phyloP scores from a whole-genome alignment of 2,888 invertebrate genomes.

The Gandaritis pyraliata region DNA sequence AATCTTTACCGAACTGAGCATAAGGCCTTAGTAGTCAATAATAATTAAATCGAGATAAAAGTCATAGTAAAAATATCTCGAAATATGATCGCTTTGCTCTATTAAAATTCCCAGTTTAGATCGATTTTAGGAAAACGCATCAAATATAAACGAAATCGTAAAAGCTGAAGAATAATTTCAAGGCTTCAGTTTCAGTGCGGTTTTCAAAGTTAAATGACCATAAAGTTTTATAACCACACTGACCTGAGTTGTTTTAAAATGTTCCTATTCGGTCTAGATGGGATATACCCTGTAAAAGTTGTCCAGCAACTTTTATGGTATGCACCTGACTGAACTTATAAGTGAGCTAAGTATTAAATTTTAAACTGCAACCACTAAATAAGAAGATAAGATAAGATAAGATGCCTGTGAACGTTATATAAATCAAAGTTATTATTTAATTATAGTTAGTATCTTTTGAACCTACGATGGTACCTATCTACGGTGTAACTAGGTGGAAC shows the following conservation, averaged over 20 bases:
- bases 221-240: slow-evolving; percentile 24
- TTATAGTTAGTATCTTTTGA: no score
- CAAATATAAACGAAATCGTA: slow-evolving; percentile 3
- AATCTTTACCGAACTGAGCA: no score
- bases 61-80: no score
- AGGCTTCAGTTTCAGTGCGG: slow-evolving; percentile 38
- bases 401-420: no score
- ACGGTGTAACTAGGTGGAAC: no score
- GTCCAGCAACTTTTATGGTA: neutral
- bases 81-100: no score
- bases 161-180: slow-evolving; percentile 48
- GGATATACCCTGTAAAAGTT: neutral
- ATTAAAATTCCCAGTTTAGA: neutral
- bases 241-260: slow-evolving; percentile 14
- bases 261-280: slow-evolving; percentile 8
- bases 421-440: no score
- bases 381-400: no score
- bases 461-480: no score
- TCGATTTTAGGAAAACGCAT: neutral
- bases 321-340: slow-evolving; percentile 4
- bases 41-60: no score
- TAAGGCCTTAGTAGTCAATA: no score
- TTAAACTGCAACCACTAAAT: no score
- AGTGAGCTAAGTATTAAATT: neutral
- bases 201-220: slow-evolving; percentile 23